A percentile compares a stretch with the other conserved stretches of the same genome.
phyloP scores from a whole-genome alignment of 2,888 invertebrate species.

The Trypoxylon attenuatum region DNA sequence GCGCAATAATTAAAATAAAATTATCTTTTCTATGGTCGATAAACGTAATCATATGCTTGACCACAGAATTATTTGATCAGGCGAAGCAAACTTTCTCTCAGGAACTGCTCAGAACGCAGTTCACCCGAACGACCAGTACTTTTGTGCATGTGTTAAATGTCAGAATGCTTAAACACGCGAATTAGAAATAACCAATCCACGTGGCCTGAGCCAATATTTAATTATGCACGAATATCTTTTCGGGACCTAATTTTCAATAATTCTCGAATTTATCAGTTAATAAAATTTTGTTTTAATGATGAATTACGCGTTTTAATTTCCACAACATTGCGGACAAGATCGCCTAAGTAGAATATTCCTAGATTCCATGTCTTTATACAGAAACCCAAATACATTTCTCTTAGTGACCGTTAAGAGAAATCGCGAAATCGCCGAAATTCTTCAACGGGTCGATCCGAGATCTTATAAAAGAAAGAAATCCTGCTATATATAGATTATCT shows the following conservation, averaged over 20 bases:
- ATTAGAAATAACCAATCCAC: constrained; percentile 18
- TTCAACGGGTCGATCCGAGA: too few relatives aligned
- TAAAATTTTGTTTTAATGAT: too few relatives aligned
- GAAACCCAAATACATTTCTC: too few relatives aligned
- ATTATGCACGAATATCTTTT: background rate
- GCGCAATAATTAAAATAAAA: background rate
- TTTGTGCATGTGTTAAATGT: constrained; percentile 61
- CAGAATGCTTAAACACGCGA: constrained; percentile 47
- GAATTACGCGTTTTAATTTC: constrained; percentile 41
- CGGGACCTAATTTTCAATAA: too few relatives aligned
- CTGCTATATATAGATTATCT: too few relatives aligned
- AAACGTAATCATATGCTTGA: background rate
- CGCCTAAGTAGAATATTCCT: constrained; percentile 36
- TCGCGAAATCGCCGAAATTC: too few relatives aligned
- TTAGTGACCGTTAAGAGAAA: too few relatives aligned
- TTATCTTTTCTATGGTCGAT: constrained; percentile 1
- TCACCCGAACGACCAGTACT: constrained; percentile 58
- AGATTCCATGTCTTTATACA: background rate
- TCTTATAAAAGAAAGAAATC: too few relatives aligned
- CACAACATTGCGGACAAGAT: constrained; percentile 51
- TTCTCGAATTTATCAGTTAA: too few relatives aligned
- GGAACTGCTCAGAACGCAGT: constrained; percentile 62
- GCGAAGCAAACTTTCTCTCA: constrained; percentile 65
- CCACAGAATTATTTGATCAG: constrained; percentile 50
- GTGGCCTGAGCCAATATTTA: background rate